Conservation (phyloP, 2,888 invertebrate species). For the Aromia moschata region DNA sequence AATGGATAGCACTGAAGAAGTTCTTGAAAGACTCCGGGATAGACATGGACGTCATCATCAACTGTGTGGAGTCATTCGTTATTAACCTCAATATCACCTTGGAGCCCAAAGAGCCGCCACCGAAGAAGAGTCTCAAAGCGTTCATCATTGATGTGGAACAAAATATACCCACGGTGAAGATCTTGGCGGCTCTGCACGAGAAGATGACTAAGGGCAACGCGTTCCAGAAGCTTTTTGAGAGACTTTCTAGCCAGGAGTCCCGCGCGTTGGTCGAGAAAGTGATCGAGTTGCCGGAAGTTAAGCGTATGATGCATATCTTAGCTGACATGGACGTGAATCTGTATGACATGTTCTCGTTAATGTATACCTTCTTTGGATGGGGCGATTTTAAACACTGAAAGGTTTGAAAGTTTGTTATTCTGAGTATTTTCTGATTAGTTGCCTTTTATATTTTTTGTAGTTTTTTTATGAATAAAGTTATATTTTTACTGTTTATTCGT, state of each 20-base stretch:
- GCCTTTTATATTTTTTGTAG: conserved; percentile 5
- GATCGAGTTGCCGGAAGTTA: conserved; percentile 34
- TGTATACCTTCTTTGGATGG: conserved; percentile 48
- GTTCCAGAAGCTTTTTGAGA: conserved; percentile 39
- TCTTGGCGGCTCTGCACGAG: conserved; percentile 33
- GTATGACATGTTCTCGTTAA: conserved; percentile 31
- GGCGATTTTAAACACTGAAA: conserved; percentile 26
- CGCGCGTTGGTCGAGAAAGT: conserved; percentile 33
- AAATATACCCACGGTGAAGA: conserved; percentile 28
- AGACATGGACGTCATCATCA: conserved; percentile 36
- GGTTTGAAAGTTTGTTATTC: background rate
- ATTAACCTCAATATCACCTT: conserved; percentile 20
- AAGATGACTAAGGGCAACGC: conserved; percentile 37
- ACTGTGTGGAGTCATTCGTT: conserved; percentile 29
- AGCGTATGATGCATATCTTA: conserved; percentile 32
- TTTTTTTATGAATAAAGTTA: conserved; percentile 2
- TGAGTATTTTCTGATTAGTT: conserved; percentile 10
- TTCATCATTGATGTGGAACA: conserved; percentile 31
- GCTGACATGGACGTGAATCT: conserved; percentile 43
- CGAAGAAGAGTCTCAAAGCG: conserved; percentile 28
- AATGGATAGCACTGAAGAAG: conserved; percentile 41
- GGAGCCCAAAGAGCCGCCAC: background rate
- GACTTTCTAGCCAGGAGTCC: conserved; percentile 40
- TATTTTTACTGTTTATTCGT: background rate
- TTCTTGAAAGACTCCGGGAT: conserved; percentile 36